Percentiles rank a stretch among this genome's conserved stretches.
phyloP scores from a whole-genome alignment of 2,888 invertebrate genomes.

The Incurvaria masculella region DNA sequence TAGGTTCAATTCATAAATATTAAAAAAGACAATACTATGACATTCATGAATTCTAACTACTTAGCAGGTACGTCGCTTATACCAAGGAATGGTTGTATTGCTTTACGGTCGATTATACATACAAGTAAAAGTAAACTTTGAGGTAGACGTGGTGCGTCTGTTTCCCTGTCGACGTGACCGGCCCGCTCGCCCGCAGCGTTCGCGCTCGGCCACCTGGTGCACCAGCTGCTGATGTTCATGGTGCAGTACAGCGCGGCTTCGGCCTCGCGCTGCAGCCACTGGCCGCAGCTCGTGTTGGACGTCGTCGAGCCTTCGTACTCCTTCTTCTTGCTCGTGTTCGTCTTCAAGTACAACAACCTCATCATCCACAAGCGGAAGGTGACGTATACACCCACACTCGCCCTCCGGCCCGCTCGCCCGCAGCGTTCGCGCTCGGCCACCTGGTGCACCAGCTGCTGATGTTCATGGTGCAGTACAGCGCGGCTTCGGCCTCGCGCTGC shows the following conservation, averaged over 20 bases:
- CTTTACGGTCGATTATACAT: too few species aligned
- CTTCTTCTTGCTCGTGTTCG: constrained; percentile 72
- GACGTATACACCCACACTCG: too few species aligned
- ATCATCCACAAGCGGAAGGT: constrained; percentile 46
- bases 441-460: constrained; percentile 70
- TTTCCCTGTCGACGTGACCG: too few species aligned
- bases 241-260: constrained; percentile 61
- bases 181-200: too few species aligned
- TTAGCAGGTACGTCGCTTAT: too few species aligned
- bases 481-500: constrained; percentile 61
- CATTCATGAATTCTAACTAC: too few species aligned
- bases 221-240: constrained; percentile 66
- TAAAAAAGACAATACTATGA: too few species aligned
- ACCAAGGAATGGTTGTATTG: too few species aligned
- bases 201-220: constrained; percentile 74
- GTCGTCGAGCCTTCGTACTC: constrained; percentile 71
- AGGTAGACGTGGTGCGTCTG: too few species aligned
- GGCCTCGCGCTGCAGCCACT: constrained; percentile 61
- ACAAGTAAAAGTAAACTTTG: too few species aligned
- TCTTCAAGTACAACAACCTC: constrained; percentile 81
- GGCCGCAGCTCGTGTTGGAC: constrained; percentile 60
- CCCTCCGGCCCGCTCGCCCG: too few species aligned
- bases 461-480: constrained; percentile 62
- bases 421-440: constrained; percentile 77
- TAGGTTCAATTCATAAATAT: too few species aligned